Evolutionary conservation across 1,140 invertebrate genomes (phyloP).

Genomic region (Cotesia chilonis): DNA sequence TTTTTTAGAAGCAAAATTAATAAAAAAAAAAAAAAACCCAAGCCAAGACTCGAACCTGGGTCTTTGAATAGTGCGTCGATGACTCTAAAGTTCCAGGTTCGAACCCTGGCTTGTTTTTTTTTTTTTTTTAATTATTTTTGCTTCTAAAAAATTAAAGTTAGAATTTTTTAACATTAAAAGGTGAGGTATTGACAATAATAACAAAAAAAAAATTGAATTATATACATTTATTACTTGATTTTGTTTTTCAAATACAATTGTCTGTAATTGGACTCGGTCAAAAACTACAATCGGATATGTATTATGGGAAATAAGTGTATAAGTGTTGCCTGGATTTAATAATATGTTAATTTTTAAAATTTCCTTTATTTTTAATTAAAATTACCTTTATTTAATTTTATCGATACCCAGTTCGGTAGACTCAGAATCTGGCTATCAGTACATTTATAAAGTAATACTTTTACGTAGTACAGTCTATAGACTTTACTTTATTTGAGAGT

Average conservation of each 20-base stretch:
- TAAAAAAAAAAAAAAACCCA: too few species aligned
- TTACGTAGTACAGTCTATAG: background rate
- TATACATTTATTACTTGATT: constrained; percentile 13
- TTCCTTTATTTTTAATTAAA: background rate
- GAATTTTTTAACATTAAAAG: too few species aligned
- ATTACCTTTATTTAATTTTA: constrained; percentile 19
- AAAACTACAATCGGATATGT: constrained; percentile 66
- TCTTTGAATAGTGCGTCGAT: too few species aligned
- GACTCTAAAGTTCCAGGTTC: too few species aligned
- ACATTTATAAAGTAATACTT: constrained; percentile 1
- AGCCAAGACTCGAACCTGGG: too few species aligned
- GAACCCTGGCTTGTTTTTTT: too few species aligned
- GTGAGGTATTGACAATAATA: background rate
- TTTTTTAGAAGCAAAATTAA: too few species aligned
- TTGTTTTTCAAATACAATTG: constrained; percentile 59
- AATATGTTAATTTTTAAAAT: constrained; percentile 18
- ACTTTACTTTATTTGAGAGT: background rate
- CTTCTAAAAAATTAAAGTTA: too few species aligned
- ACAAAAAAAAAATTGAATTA: background rate
- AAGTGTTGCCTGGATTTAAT: constrained; percentile 9
- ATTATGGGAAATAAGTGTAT: constrained; percentile 55
- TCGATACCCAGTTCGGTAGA: constrained; percentile 24
- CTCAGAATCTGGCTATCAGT: constrained; percentile 26
- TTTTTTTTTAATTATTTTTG: too few species aligned
- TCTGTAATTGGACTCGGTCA: constrained; percentile 62